A percentile compares a stretch with the other conserved stretches of the same genome.
Conservation (phyloP, 1,140 invertebrate species). For the Leptopilina clavipes region DNA sequence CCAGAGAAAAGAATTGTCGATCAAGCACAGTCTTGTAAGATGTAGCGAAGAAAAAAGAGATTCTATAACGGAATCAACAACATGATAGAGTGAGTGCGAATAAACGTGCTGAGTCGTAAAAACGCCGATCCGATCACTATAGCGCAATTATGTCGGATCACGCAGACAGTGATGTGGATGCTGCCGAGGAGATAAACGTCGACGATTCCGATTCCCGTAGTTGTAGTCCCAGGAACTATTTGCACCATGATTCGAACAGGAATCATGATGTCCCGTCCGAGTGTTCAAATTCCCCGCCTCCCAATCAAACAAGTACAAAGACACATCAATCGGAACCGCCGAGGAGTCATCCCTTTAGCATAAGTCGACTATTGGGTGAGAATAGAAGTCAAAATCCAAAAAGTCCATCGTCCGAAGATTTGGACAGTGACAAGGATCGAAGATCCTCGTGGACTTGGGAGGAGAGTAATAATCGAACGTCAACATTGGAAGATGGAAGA, state of each 20-base stretch:
- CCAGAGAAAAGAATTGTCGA: no score
- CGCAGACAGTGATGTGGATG: constrained; percentile 68
- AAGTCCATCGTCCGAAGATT: constrained; percentile 65
- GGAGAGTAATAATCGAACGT: constrained; percentile 63
- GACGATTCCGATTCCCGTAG: constrained; percentile 70
- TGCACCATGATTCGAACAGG: constrained; percentile 40
- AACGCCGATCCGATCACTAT: not conserved
- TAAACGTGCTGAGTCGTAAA: not conserved
- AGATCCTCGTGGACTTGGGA: constrained; percentile 66
- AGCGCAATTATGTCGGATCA: constrained; percentile 67
- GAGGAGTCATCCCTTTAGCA: constrained; percentile 74
- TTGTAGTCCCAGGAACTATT: constrained; percentile 65
- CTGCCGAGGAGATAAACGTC: constrained; percentile 72
- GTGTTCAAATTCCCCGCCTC: constrained; percentile 65
- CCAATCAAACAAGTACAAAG: constrained; percentile 59
- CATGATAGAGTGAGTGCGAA: not conserved
- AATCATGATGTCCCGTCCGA: constrained; percentile 58
- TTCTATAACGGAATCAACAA: not conserved
- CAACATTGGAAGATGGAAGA: constrained; percentile 61
- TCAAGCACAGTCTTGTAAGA: not conserved
- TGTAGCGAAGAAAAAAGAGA: not conserved
- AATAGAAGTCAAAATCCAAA: constrained; percentile 52
- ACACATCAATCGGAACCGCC: constrained; percentile 61
- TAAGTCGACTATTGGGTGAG: constrained; percentile 73
- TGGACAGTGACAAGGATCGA: constrained; percentile 62